Conservation (phyloP, 2,888 invertebrate genomes). For the Leptinotarsa peninsularis region DNA sequence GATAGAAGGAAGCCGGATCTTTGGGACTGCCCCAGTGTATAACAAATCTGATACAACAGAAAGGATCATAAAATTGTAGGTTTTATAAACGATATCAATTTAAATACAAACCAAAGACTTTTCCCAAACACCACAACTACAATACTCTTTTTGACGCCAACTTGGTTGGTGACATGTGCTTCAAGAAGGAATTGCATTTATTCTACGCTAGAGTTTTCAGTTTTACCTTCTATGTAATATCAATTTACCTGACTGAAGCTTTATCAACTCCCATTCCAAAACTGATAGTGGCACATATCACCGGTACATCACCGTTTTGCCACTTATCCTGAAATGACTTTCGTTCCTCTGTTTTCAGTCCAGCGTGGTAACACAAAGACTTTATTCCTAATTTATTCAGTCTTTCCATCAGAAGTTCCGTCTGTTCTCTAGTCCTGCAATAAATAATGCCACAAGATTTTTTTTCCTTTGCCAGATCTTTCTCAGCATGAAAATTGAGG, state of each 20-base stretch:
- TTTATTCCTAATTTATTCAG: constrained; percentile 80
- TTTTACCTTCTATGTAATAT: neutral
- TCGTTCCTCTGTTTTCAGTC: constrained; percentile 79
- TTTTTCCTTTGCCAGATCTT: constrained; percentile 57
- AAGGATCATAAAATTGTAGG: neutral
- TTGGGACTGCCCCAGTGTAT: constrained; percentile 97
- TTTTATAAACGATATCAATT: neutral
- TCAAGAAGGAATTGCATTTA: too few species aligned
- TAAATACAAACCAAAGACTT: neutral
- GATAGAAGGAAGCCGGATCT: constrained; percentile 95
- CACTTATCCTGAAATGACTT: constrained; percentile 88
- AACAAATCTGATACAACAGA: constrained; percentile 77
- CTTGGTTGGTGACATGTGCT: too few species aligned
- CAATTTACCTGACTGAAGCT: constrained; percentile 80
- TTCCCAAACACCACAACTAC: neutral
- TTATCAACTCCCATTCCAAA: constrained; percentile 99
- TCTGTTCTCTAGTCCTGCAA: constrained; percentile 86
- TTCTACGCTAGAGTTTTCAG: too few species aligned
- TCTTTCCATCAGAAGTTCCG: constrained; percentile 84
- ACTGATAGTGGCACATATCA: constrained; percentile 96
- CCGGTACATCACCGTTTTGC: constrained; percentile 88
- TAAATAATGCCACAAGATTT: constrained; percentile 52
- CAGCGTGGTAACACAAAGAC: constrained; percentile 91
- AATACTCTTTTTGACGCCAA: too few species aligned
- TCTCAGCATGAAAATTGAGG: constrained; percentile 72